These are phyloP conservation scores for Ageneiosus marmoratus DNA, from an alignment of 2,113 vertebrate genomes.

Conservation along the genomic window DNA sequence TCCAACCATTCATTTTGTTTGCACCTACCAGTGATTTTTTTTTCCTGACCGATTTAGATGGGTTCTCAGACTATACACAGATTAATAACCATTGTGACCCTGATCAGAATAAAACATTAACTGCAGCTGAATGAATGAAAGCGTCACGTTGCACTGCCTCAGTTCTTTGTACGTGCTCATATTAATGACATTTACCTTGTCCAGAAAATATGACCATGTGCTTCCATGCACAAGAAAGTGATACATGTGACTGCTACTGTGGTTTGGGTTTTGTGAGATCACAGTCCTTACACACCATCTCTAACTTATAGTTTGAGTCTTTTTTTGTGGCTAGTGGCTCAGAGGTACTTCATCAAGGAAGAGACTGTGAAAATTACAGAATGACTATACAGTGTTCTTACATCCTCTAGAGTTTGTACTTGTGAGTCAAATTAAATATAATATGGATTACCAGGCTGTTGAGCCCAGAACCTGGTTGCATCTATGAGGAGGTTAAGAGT, in stretches of 20 bases:
- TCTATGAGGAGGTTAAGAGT: background rate
- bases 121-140: no score
- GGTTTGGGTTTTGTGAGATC: background rate
- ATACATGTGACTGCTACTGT: background rate
- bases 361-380: no score
- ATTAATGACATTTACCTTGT: background rate
- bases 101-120: background rate
- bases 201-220: background rate
- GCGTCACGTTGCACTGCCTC: no score
- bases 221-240: background rate
- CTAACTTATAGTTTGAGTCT: background rate
- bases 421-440: background rate
- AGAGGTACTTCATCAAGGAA: no score
- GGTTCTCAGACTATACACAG: background rate
- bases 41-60: background rate
- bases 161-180: no score
- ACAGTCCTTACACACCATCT: background rate
- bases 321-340: no score
- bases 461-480: background rate
- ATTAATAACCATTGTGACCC: background rate
- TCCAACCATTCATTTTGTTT: no score
- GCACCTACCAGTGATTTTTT: background rate
- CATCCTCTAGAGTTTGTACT: no score
- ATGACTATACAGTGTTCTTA: no score
- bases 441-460: background rate